Evolutionary conservation across 2,888 invertebrate genomes (phyloP).

Genomic region (Polyommatus iphigenia): DNA sequence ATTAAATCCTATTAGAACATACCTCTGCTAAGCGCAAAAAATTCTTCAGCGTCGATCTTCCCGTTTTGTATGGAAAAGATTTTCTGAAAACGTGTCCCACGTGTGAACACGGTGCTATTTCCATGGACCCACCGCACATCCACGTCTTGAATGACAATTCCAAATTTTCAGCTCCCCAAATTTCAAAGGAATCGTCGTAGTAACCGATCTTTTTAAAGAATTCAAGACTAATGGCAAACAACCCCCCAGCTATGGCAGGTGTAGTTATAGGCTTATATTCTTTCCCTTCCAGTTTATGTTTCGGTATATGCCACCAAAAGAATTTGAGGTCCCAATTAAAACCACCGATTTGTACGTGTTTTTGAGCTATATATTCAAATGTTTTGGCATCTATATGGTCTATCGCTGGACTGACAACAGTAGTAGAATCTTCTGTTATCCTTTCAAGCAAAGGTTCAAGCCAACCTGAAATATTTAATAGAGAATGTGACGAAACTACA

Average conservation of each 20-base stretch:
- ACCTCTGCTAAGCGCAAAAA: constrained; percentile 94
- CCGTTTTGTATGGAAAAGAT: constrained; percentile 95
- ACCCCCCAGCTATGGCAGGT: constrained; percentile 98
- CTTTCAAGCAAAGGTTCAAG: constrained; percentile 92
- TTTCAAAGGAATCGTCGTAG: constrained; percentile 98
- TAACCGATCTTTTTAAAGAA: constrained; percentile 96
- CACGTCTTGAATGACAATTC: constrained; percentile 98
- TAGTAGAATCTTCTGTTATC: constrained; percentile 86
- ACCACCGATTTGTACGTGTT: constrained; percentile 91
- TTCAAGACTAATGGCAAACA: constrained; percentile 93
- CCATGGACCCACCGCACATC: constrained; percentile 99
- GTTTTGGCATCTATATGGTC: constrained; percentile 94
- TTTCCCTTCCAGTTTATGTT: constrained; percentile 86
- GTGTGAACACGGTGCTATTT: constrained; percentile 99
- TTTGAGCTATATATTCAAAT: constrained; percentile 89
- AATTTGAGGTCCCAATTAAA: constrained; percentile 95
- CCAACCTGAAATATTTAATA: constrained; percentile 83
- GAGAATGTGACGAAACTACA: too few relatives aligned
- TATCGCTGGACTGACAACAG: constrained; percentile 94
- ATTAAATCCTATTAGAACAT: constrained; percentile 3
- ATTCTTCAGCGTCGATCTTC: constrained; percentile 92
- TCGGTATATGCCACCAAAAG: constrained; percentile 97
- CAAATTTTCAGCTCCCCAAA: constrained; percentile 99
- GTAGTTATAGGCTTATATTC: constrained; percentile 92
- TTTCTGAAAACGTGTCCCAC: constrained; percentile 99